phyloP scores from a whole-genome alignment of 2,888 invertebrate genomes.

The Aradus depressus region DNA sequence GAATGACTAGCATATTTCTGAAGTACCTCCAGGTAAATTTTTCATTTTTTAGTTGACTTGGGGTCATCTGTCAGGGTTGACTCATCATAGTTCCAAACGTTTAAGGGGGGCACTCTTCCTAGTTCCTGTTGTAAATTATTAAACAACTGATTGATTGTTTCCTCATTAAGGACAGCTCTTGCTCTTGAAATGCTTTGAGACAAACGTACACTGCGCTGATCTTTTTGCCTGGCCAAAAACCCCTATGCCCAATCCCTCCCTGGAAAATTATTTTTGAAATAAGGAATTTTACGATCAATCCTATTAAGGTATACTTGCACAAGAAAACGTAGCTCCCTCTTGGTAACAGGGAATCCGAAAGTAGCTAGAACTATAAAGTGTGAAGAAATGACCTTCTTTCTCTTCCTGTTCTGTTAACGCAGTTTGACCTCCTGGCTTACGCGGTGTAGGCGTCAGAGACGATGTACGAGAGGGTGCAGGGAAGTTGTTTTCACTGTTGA shows the following conservation, averaged over 20 bases:
- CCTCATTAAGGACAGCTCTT: conserved; percentile 25
- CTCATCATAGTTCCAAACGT: conserved; percentile 35
- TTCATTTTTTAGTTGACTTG: conserved; percentile 31
- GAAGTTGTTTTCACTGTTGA: no score
- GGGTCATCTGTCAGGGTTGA: conserved; percentile 30
- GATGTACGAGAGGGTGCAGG: no score
- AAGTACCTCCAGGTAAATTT: no score
- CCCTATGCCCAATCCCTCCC: conserved; percentile 30
- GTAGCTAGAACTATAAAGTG: conserved; percentile 6
- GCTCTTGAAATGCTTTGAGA: conserved; percentile 27
- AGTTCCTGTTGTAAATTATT: conserved; percentile 24
- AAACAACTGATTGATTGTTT: conserved; percentile 28
- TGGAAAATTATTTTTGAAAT: conserved; percentile 31
- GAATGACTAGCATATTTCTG: no score
- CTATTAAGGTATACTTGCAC: conserved; percentile 8
- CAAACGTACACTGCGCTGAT: conserved; percentile 18
- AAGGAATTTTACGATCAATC: conserved; percentile 3
- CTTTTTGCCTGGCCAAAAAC: conserved; percentile 25
- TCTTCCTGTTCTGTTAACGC: conserved; percentile 13
- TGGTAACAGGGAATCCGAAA: conserved; percentile 14
- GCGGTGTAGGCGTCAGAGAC: no score
- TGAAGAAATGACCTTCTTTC: conserved; percentile 3
- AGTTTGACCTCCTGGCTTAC: conserved; percentile 17
- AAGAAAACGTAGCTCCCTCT: conserved; percentile 7
- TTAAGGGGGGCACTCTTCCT: conserved; percentile 26